phyloP scores from a whole-genome alignment of 2,113 vertebrate genomes.

The Nibea coibor region DNA sequence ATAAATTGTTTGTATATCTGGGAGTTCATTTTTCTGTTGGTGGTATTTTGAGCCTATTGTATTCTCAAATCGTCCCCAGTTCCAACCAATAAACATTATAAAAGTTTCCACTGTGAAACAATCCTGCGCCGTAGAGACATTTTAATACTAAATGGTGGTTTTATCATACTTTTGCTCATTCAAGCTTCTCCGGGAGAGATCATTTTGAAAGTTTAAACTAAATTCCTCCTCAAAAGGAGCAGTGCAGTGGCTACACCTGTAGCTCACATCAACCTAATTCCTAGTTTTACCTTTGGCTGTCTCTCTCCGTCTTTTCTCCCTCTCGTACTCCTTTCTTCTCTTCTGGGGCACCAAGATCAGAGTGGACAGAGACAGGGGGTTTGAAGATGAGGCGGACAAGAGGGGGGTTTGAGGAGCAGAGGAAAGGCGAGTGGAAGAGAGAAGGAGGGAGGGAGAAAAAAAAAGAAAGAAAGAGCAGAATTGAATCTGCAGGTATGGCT shows the following conservation, averaged over 20 bases:
- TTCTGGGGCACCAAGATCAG: conserved; percentile 47
- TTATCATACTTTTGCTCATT: conserved; percentile 16
- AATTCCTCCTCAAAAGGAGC: conserved; percentile 1
- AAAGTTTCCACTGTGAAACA: conserved; percentile 57
- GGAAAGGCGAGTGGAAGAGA: conserved; percentile 28
- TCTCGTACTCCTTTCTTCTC: conserved; percentile 36
- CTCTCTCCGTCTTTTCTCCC: neutral
- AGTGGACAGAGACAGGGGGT: conserved; percentile 38
- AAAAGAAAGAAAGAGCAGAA: conserved; percentile 47
- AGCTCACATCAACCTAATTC: conserved; percentile 29
- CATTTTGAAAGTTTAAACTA: neutral
- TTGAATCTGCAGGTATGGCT: conserved; percentile 82
- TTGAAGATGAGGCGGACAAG: conserved; percentile 40
- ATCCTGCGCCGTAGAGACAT: conserved; percentile 21
- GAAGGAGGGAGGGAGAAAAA: neutral
- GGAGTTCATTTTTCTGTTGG: conserved; percentile 38
- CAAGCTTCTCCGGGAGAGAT: conserved; percentile 2
- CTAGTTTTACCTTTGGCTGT: neutral
- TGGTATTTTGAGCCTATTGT: conserved; percentile 36
- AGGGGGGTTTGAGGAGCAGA: conserved; percentile 53
- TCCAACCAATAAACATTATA: conserved; percentile 53
- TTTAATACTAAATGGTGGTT: conserved; percentile 43
- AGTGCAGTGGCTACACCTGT: conserved; percentile 9
- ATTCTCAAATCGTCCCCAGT: conserved; percentile 21
- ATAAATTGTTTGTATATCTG: conserved; percentile 81